Evolutionary conservation across 2,797 vertebrate species (phyloP).

Genomic region (Ispidina picta): DNA sequence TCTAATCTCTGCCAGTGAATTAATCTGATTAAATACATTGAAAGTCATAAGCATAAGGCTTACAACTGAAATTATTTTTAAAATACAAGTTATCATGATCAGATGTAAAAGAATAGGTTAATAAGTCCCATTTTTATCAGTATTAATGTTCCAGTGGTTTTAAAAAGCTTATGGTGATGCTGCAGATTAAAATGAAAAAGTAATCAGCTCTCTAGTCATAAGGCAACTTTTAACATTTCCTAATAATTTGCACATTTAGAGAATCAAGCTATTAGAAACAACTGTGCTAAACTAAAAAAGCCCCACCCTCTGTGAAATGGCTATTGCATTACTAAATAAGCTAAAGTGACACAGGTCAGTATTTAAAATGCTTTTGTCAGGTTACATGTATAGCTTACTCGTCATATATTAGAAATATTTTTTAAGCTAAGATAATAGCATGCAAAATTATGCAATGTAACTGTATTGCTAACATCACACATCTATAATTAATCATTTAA

Average conservation of each 20-base stretch:
- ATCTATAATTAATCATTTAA: constrained; percentile 76
- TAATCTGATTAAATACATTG: neutral
- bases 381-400: constrained; percentile 38
- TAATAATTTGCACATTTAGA: constrained; percentile 31
- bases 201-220: neutral
- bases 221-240: constrained; percentile 50
- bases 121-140: neutral
- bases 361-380: constrained; percentile 45
- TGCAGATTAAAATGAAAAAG: constrained; percentile 29
- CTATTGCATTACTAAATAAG: constrained; percentile 45
- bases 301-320: constrained; percentile 36
- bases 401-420: constrained; percentile 58
- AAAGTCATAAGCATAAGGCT: neutral
- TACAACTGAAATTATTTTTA: neutral
- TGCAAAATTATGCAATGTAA: constrained; percentile 72
- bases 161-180: neutral
- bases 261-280: constrained; percentile 1
- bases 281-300: constrained; percentile 49
- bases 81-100: neutral
- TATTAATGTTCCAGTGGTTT: neutral
- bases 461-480: constrained; percentile 65
- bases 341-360: constrained; percentile 52
- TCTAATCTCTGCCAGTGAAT: neutral
- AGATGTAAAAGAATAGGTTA: neutral
- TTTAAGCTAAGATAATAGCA: constrained; percentile 65